Conservation (phyloP, 2,797 vertebrate species). For the Sebastes matsubarae region DNA sequence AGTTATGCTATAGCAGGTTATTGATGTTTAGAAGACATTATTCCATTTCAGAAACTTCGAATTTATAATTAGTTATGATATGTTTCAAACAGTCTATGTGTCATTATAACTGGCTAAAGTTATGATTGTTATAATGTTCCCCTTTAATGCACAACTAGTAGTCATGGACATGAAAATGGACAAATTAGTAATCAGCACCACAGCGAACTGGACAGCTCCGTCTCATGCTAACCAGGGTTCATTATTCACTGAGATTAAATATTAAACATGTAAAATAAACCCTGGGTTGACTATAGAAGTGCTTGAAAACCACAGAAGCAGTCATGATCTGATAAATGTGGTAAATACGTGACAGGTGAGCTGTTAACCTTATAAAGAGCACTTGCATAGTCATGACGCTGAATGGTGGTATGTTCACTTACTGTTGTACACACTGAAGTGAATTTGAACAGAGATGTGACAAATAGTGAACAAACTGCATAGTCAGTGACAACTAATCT, state of each 20-base stretch:
- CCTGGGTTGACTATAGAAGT: not conserved
- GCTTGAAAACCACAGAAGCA: not conserved
- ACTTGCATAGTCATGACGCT: not conserved
- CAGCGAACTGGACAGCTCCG: constrained; percentile 64
- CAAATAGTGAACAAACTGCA: not conserved
- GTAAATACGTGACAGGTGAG: not conserved
- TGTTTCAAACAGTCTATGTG: too few relatives aligned
- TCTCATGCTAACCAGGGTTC: constrained; percentile 7
- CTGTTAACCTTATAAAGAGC: not conserved
- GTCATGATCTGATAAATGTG: not conserved
- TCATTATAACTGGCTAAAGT: too few relatives aligned
- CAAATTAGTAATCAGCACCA: constrained; percentile 65
- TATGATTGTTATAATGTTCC: too few relatives aligned
- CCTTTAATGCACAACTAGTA: not conserved
- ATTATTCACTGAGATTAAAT: not conserved
- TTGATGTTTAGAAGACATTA: too few relatives aligned
- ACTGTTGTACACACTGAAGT: not conserved
- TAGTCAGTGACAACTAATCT: not conserved
- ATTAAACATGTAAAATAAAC: not conserved
- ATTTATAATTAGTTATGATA: too few relatives aligned
- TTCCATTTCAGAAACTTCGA: too few relatives aligned
- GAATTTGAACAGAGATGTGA: not conserved
- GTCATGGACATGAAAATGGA: constrained; percentile 15
- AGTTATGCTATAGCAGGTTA: too few relatives aligned
- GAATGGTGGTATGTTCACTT: not conserved